Evolutionary conservation across 2,113 vertebrate species (phyloP), one percentile per base, ranked within the genome.

Genomic region (Campylomormyrus tamandua): DNA sequence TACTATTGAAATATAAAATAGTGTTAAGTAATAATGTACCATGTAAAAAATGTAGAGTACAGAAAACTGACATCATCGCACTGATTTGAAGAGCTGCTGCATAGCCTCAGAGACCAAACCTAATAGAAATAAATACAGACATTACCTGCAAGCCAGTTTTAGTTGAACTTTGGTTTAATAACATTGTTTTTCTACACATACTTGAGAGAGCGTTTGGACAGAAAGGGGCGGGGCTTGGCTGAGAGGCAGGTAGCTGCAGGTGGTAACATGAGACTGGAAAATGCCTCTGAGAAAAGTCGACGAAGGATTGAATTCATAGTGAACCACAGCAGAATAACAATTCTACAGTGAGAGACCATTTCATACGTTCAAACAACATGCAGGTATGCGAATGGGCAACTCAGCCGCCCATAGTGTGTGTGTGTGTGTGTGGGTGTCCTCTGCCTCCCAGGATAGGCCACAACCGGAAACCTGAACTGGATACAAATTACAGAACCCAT

Each of bases 161-260:
- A 13, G 35, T 6, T 77, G 39, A 77, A 31, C 9, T 27, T 80
- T 39, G 13, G 31, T 11, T 39, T 27, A 86, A 49, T 13, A 50
- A 21, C 8, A 21, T n/a, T 6, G 17, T 49, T 24, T 48, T 24
- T 85, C 24, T 50, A 21, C 48, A 50, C 48, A 27, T n/a, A 27
- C 48, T 50, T 49, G 8, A 8, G 19, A n/a, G 11, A 31, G 1
- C 1, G 5, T 4, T 27, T 5, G 45, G 10, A 9, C 27, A 35
- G 70, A 62, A 31, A 74, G 48, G 31, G 35, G 4, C 1, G n/a
- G 52, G 52, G 74, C 52, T 93, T 91, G 91, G 90, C 90, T 91
- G 87, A 92, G 89, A 90, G 93, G 92, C 94, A 94, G 92, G 94
- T 94, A 92, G 42, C 62, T 90, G 90, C 94, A 90, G 94, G 94